Evolutionary conservation across 2,888 invertebrate genomes (phyloP).

Genomic region (Nomada flava): DNA sequence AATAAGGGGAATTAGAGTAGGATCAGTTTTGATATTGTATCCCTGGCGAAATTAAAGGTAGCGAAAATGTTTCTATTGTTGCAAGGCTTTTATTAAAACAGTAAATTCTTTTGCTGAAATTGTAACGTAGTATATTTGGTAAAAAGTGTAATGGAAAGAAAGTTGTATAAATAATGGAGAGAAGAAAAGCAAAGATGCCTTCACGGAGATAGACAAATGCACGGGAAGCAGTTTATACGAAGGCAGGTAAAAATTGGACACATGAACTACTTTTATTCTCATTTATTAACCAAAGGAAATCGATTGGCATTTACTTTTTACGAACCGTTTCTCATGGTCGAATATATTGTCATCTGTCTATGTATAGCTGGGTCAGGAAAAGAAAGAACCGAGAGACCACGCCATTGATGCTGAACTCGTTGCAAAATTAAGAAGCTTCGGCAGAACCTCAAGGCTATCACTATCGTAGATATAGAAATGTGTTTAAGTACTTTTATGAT

Average conservation of each 20-base stretch:
- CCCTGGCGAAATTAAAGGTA: neutral
- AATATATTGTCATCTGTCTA: constrained; percentile 3
- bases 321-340: constrained; percentile 7
- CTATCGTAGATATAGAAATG: no score
- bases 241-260: neutral
- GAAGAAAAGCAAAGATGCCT: no score
- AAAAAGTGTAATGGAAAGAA: no score
- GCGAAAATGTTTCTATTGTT: neutral
- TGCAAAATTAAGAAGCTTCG: neutral
- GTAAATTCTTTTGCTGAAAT: neutral
- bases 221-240: neutral
- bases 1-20: neutral
- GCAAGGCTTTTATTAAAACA: neutral
- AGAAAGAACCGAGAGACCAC: neutral
- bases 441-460: no score
- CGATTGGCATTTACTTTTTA: constrained; percentile 10
- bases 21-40: constrained; percentile 8
- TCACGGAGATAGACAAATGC: neutral
- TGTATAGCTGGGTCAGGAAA: neutral
- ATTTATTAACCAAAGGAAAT: constrained; percentile 23
- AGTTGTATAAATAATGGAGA: no score
- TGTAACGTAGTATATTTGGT: neutral
- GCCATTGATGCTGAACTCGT: neutral
- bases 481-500: no score
- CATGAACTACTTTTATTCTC: neutral